Evolutionary conservation across 2,113 vertebrate genomes (phyloP), one percentile per base, ranked within the genome.

Genomic region (Xenotilapia leptura): DNA sequence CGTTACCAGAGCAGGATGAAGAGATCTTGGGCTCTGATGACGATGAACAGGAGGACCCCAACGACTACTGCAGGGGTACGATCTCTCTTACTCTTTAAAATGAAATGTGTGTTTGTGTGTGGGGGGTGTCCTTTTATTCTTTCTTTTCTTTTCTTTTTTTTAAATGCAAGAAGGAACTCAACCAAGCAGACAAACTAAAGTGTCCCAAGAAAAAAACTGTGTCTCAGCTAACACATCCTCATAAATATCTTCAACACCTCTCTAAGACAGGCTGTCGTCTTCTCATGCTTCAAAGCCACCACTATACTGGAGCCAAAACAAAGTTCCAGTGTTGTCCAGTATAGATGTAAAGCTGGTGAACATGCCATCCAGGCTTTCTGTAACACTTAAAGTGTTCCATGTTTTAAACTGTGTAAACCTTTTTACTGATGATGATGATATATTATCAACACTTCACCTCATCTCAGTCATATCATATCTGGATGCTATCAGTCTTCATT

Each of bases 1-100:
- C 98, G 2, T 93, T 97, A 14, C 98, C 98, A 4, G 98, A 99
- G 86, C 98, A 98, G 87, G 98, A 99, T 75, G 98, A 99, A 73
- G 98, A 99, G 95, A 99, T 99, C 91, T 94, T 99, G 92, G 99
- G 99, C 21, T 99, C 98, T 15, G 99, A 99, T 80, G 98, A 99
- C 1, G 99, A 99, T 14, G 99, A 99, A 80, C 99, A 99, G 83
- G 99, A 99, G 86, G 99, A 99, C 89, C 99, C 99, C 47, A 98
- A 98, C 47, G 99, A 99, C 94, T 99, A 99, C 91, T 99, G 98
- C 93, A 98, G 97, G 95, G 99, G 98, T 98, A 62, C 0, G 11
- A 19, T 5, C 3, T 42, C 54, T 54, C 6, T 36, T 8, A 14
- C 10, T 49, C 15, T 49, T 31, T 28, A 31, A 19, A 47, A 17